phyloP scores from a whole-genome alignment of 2,797 vertebrate species.

The Leptodactylus fallax region DNA sequence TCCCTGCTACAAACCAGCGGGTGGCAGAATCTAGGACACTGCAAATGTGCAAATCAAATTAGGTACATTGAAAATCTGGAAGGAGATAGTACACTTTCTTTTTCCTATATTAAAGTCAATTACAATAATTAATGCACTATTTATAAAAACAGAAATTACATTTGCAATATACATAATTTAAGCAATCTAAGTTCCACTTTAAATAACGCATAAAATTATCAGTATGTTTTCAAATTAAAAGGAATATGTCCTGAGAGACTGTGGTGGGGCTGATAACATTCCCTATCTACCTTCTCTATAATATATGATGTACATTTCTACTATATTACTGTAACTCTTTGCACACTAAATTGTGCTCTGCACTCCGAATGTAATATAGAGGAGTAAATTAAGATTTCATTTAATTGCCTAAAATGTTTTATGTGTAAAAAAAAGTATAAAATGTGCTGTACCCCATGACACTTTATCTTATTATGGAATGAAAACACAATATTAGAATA shows the following conservation, averaged over 20 bases:
- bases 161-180: constrained; percentile 57
- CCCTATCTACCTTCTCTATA: neutral
- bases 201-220: constrained; percentile 41
- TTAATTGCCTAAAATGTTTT: constrained; percentile 2
- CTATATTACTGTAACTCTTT: neutral
- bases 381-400: neutral
- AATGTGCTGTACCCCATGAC: constrained; percentile 1
- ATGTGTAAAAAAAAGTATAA: neutral
- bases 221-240: constrained; percentile 46
- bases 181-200: constrained; percentile 29
- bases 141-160: constrained; percentile 56
- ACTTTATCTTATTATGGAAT: constrained; percentile 10
- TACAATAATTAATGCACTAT: constrained; percentile 49
- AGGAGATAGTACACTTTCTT: constrained; percentile 8
- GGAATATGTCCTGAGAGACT: constrained; percentile 16
- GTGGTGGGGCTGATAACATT: neutral
- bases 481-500: neutral
- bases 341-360: neutral
- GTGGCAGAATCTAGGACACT: constrained; percentile 40
- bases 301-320: neutral
- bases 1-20: constrained; percentile 21
- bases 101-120: constrained; percentile 25
- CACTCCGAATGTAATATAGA: neutral
- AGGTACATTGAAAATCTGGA: neutral
- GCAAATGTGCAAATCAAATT: constrained; percentile 38